A percentile compares a stretch with the other conserved stretches of the same genome.
Evolutionary conservation across 2,113 vertebrate species (phyloP).

Genomic region (Python bivittatus): DNA sequence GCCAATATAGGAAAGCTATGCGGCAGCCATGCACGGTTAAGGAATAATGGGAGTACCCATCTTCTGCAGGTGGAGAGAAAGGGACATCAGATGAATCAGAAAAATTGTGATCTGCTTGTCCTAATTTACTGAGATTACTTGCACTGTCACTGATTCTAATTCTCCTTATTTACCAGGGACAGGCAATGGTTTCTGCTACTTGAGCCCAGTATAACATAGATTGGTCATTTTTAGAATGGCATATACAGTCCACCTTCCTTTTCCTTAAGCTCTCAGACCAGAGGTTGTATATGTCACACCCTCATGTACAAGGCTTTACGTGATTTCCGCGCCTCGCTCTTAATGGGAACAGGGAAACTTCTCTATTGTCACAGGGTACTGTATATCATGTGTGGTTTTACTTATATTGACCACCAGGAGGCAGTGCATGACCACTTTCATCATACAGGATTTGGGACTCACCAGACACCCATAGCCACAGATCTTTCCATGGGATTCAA

Average conservation of each 20-base stretch:
- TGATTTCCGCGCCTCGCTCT: not conserved
- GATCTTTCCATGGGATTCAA: not conserved
- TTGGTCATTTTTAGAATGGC: not conserved
- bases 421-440: not conserved
- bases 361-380: not conserved
- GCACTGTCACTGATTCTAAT: not conserved
- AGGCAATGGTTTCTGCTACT: not conserved
- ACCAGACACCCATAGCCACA: not conserved
- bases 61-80: slow-evolving; percentile 75
- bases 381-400: not conserved
- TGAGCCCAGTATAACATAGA: not conserved
- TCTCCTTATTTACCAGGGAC: not conserved
- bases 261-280: not conserved
- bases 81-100: not conserved
- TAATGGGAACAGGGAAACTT: not conserved
- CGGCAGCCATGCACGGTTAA: slow-evolving; percentile 94
- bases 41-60: slow-evolving; percentile 93
- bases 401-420: not conserved
- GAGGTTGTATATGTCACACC: not conserved
- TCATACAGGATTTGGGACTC: not conserved
- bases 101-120: not conserved
- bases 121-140: not conserved
- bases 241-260: not conserved
- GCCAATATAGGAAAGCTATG: slow-evolving; percentile 96
- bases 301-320: not conserved